Percentiles rank a stretch among this genome's conserved stretches.
phyloP scores from a whole-genome alignment of 2,797 vertebrate species.

The Pantherophis vulpinus region DNA sequence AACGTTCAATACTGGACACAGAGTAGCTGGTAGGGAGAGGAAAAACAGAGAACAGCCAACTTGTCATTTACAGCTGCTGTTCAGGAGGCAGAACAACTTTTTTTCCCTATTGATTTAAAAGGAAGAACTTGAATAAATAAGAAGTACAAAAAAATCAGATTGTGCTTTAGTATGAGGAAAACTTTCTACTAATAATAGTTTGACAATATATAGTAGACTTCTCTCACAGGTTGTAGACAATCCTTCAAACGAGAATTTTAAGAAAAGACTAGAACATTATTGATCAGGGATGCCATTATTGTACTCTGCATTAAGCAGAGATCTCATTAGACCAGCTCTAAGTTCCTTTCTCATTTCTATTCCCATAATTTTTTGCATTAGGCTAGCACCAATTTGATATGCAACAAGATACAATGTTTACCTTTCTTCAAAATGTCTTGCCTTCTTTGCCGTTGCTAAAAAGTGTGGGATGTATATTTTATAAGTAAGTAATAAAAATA shows the following conservation, averaged over 20 bases:
- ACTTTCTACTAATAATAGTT: neutral
- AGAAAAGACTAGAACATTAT: neutral
- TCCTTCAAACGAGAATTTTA: neutral
- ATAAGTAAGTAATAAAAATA: neutral
- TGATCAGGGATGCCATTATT: neutral
- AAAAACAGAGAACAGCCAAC: neutral
- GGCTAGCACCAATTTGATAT: neutral
- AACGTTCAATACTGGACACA: neutral
- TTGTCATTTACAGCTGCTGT: neutral
- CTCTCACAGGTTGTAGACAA: neutral
- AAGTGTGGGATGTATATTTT: neutral
- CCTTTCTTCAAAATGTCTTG: neutral
- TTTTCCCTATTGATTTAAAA: neutral
- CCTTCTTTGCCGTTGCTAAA: neutral
- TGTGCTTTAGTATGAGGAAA: neutral
- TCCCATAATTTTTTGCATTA: neutral
- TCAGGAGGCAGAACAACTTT: neutral
- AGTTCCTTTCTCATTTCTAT: neutral
- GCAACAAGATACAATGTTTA: neutral
- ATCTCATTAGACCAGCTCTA: neutral
- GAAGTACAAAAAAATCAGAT: neutral
- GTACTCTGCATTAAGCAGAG: neutral
- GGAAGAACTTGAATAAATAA: neutral
- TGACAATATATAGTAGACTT: neutral
- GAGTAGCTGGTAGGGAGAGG: neutral